Base-by-base conservation (phyloP, 2,797 vertebrate genomes). In the Pitangus sulphuratus region DNA sequence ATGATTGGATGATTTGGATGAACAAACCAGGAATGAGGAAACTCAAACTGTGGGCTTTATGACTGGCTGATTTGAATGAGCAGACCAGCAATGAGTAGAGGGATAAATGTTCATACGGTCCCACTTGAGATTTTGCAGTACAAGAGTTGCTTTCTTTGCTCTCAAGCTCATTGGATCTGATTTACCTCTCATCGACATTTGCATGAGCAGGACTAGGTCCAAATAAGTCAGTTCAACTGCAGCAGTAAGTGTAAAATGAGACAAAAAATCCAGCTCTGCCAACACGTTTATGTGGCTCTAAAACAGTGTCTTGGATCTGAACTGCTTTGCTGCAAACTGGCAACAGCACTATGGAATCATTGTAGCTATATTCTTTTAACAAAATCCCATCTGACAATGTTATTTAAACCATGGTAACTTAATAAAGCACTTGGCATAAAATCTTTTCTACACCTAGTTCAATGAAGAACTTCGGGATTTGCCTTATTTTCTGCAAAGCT, bases 191-290 rank as follows among this genome's bases (percentile, higher is more conserved):
- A 28, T 28, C 82, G 66, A 70, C n/a, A 47, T 84, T 91, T 95
- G 20, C 44, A 56, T 37, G 48, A 85, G 48, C 45, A 68, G 66
- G 51, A 70, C 74, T 50, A 57, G 33, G 33, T 95, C 92, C 75
- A 94, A 85, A 77, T n/a, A 82, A 88, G 18, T 57, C 60, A 79
- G 26, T 53, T 84, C 70, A 90, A 84, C 40, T 89, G 64, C 70
- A 84, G 11, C 66, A 79, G 26, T 42, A 82, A 74, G 44, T 89
- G 74, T 82, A 95, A 96, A 95, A 87, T 37, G 87, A 91, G 85
- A 93, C 60, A 60, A 90, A 92, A 92, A 88, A 6, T 64, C 44
- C 56, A 77, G 8, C 64, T 86, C 62, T 68, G 31, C 78, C 74
- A 80, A 31, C 37, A 15, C 10, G 20, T 58, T 86, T 72, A 26